These are phyloP conservation scores for Synergus laeviventris DNA, from an alignment of 2,888 invertebrate genomes.

Conservation along the genomic window DNA sequence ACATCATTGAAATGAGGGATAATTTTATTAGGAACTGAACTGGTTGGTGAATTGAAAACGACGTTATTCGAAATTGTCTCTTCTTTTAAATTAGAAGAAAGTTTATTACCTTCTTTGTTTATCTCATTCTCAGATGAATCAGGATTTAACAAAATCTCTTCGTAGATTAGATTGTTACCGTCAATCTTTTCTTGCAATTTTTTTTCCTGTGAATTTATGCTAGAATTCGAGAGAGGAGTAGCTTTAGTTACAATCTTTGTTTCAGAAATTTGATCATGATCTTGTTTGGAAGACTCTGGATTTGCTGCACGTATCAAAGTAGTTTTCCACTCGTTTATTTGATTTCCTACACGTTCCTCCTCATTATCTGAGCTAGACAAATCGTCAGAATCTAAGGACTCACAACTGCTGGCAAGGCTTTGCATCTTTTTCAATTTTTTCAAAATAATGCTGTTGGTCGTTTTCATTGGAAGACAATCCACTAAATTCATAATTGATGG, in stretches of 20 bases:
- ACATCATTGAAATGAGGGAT: neutral
- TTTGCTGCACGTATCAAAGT: neutral
- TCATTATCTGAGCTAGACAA: neutral
- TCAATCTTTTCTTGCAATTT: neutral
- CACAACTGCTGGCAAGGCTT: neutral
- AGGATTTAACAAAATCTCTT: neutral
- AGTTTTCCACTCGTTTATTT: neutral
- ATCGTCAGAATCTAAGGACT: constrained; percentile 9
- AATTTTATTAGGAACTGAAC: too few relatives aligned
- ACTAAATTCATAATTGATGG: neutral
- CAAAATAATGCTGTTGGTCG: neutral
- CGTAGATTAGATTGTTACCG: neutral
- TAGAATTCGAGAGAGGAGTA: neutral
- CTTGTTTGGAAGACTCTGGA: neutral
- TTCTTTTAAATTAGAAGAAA: too few relatives aligned
- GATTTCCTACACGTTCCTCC: neutral
- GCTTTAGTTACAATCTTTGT: neutral
- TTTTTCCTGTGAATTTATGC: neutral
- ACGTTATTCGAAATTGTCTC: too few relatives aligned
- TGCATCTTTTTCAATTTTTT: neutral
- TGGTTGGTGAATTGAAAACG: too few relatives aligned
- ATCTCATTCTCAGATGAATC: neutral
- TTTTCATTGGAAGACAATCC: neutral
- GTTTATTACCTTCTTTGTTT: neutral
- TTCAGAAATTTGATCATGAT: neutral